Conservation (phyloP, 2,113 vertebrate species). For the Hylia prasina region DNA sequence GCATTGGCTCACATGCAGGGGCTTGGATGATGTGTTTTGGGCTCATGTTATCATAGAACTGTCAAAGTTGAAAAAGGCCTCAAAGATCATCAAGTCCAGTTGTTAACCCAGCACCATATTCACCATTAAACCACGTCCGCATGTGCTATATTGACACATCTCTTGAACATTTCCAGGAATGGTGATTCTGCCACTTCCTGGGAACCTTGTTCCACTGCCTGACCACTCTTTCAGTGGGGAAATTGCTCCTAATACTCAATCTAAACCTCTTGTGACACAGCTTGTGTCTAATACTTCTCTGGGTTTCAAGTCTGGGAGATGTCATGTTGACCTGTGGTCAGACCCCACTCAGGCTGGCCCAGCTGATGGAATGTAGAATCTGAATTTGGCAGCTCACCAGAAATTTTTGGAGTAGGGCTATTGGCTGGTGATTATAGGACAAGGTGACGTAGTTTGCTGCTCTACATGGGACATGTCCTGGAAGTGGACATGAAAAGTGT, state of each 20-base stretch:
- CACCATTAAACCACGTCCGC: not conserved
- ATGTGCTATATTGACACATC: fast-evolving
- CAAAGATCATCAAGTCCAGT: not conserved
- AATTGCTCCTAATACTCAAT: not conserved
- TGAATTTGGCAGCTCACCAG: not conserved
- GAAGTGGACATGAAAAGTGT: not conserved
- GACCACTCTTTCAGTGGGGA: not conserved
- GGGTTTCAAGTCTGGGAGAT: not conserved
- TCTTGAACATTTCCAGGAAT: not conserved
- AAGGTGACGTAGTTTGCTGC: not conserved
- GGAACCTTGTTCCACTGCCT: not conserved
- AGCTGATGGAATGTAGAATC: not conserved
- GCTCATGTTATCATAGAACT: not conserved
- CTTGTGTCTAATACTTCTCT: not conserved
- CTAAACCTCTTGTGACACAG: not conserved
- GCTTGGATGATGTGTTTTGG: not conserved
- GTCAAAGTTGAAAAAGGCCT: not conserved
- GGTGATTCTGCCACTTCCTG: not conserved
- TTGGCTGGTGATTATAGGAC: not conserved
- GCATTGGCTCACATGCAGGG: not conserved
- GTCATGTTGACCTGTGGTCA: not conserved
- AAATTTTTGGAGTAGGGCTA: not conserved
- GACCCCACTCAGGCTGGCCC: not conserved
- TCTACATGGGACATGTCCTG: not conserved
- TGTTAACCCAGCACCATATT: not conserved